Base-by-base conservation (phyloP, 2,888 invertebrate species). In the Anoplius nigerrimus region DNA sequence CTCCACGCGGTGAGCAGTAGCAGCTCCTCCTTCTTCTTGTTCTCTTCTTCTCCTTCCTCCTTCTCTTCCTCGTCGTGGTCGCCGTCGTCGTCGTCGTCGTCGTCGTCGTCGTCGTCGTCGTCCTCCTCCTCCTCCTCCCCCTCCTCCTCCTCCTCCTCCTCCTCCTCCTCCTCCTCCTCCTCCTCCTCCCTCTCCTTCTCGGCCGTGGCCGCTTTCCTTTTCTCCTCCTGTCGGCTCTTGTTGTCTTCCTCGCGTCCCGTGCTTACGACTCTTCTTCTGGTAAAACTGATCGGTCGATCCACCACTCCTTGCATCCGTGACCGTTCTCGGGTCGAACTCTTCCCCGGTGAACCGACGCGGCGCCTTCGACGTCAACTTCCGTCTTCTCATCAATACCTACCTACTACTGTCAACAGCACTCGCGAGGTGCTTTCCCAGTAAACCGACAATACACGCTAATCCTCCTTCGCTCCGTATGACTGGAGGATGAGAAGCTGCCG, bases 1-100 rank as follows among this genome's bases (percentile, higher is more conserved):
- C 74, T 78, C 81, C 78, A 74, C 74, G 69, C 79, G 59, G 66
- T 76, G 66, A 56, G 53, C 64, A 78, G 63, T 72, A 71, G 68
- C 75, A 66, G 75, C 76, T 72, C 75, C 75, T 63, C 72, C 72
- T 72, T 22, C 54, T 62, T 72, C 43, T 62, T 43, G 48, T 57
- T 20, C 43, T 21, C 6, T n/a, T 55, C 55, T 15, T 55, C 42
- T 24, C 58, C 75, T 76, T 63, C 72, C 72, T 69, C 42, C 48
- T 67, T 68, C 46, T 64, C 57, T 43, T 59, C 24, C 13, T 20
- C n/a, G n/a, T 58, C 46, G 15, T 21, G 11, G 13, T 22, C 42
- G 43, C 13, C 22, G n/a, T 34, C 21, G 24, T 16, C n/a, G 8
- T 34, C 22, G 48, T 46, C 48, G 59, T 59, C 59, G 63, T 43